Percentiles rank a stretch among this genome's conserved stretches.
phyloP scores from a whole-genome alignment of 2,113 vertebrate genomes.

The Otus sunia region DNA sequence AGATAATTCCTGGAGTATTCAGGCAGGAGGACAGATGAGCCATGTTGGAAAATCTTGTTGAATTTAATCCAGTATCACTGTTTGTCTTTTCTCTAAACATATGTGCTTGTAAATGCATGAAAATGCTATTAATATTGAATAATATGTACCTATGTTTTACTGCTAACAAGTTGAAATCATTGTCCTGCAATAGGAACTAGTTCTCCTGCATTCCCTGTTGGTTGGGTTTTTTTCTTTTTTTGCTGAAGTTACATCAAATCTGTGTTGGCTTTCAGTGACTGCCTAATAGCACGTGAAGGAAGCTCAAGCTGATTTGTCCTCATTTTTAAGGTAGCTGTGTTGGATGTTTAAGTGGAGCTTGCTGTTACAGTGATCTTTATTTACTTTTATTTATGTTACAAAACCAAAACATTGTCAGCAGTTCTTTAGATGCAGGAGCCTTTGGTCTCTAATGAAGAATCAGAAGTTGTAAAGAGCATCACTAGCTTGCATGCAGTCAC shows the following conservation, averaged over 20 bases:
- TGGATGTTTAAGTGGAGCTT: neutral
- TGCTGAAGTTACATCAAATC: neutral
- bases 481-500: neutral
- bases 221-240: neutral
- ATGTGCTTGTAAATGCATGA: neutral
- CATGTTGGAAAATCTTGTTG: neutral
- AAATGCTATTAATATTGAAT: neutral
- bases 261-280: neutral
- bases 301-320: neutral
- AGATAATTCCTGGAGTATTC: neutral
- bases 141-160: neutral
- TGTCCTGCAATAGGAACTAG: neutral
- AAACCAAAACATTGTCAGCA: neutral
- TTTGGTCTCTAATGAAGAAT: neutral
- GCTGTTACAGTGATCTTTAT: neutral
- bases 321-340: neutral
- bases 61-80: neutral
- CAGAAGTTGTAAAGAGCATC: neutral
- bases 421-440: neutral
- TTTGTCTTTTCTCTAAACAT: neutral
- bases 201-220: neutral
- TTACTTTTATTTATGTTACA: neutral
- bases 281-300: neutral
- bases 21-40: neutral
- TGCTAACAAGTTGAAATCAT: neutral